phyloP scores from a whole-genome alignment of 2,113 vertebrate species.

The Nothoprocta perdicaria region DNA sequence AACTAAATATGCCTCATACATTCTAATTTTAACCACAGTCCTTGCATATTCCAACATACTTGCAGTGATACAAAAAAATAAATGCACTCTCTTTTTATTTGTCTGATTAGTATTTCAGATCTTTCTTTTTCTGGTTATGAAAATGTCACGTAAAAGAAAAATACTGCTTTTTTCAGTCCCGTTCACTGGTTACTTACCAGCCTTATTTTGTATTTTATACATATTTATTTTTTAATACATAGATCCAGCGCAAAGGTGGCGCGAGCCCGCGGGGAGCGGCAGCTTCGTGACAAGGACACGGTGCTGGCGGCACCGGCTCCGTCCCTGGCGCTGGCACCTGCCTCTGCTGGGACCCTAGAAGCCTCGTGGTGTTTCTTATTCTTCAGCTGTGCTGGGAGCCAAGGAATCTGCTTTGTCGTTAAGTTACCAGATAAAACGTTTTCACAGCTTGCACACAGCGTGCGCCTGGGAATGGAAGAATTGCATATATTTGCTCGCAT shows the following conservation, averaged over 20 bases:
- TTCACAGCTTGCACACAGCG: slow-evolving; percentile 65
- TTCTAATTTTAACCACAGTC: slow-evolving; percentile 89
- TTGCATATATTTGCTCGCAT: slow-evolving; percentile 79
- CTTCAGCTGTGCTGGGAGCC: slow-evolving; percentile 58
- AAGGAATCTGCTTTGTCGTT: slow-evolving; percentile 52
- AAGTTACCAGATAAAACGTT: slow-evolving; percentile 46
- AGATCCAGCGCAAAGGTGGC: slow-evolving; percentile 76
- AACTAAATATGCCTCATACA: slow-evolving; percentile 93
- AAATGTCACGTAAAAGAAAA: slow-evolving; percentile 83
- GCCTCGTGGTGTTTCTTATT: slow-evolving; percentile 18
- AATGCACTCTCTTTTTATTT: slow-evolving; percentile 82
- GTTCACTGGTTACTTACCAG: slow-evolving; percentile 73
- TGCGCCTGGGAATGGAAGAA: slow-evolving; percentile 71
- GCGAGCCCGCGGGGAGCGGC: slow-evolving; percentile 42
- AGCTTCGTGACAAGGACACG: slow-evolving; percentile 13
- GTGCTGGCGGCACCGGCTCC: too few relatives aligned
- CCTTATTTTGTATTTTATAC: slow-evolving; percentile 67
- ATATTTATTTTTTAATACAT: slow-evolving; percentile 82
- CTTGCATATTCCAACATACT: slow-evolving; percentile 95
- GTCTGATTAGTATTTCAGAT: slow-evolving; percentile 74
- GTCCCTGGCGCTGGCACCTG: too few relatives aligned
- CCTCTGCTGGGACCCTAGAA: too few relatives aligned
- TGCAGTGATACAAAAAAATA: slow-evolving; percentile 87
- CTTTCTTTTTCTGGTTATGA: slow-evolving; percentile 78
- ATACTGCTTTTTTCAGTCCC: slow-evolving; percentile 84